Evolutionary conservation across 2,113 vertebrate genomes (phyloP).

Genomic region (Ptyas mucosa): DNA sequence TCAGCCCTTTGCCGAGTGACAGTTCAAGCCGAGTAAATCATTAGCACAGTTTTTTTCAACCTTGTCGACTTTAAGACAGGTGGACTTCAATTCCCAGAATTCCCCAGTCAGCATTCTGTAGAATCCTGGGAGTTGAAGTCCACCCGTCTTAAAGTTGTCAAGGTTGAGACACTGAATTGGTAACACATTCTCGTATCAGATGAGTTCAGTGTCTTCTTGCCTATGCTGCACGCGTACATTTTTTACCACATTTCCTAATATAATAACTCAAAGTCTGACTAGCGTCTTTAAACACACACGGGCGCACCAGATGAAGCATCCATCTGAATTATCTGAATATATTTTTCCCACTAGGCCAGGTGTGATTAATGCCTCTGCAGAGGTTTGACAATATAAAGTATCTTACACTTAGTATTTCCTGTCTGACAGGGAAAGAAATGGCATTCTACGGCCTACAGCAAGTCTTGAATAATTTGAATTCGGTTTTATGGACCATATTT

Average conservation of each 20-base stretch:
- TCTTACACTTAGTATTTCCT: neutral
- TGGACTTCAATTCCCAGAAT: neutral
- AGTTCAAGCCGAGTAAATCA: neutral
- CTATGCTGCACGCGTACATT: neutral
- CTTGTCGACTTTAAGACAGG: neutral
- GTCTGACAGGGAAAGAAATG: neutral
- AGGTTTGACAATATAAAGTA: neutral
- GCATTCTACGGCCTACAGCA: neutral
- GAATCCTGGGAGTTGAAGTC: neutral
- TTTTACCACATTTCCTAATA: constrained; percentile 18
- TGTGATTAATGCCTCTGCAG: constrained; percentile 8
- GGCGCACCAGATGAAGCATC: neutral
- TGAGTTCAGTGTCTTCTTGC: neutral
- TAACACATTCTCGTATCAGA: constrained; percentile 1
- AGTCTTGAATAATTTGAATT: neutral
- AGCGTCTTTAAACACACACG: neutral
- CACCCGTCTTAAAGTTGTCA: neutral
- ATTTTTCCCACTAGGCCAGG: neutral
- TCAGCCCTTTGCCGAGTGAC: constrained; percentile 8
- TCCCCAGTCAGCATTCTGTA: neutral
- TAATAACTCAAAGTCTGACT: constrained; percentile 15
- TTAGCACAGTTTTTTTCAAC: neutral
- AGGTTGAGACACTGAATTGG: neutral
- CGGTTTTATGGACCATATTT: neutral
- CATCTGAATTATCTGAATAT: neutral